These are phyloP conservation scores for Tautogolabrus adspersus DNA, from an alignment of 2,113 vertebrate genomes.

Conservation along the genomic window DNA sequence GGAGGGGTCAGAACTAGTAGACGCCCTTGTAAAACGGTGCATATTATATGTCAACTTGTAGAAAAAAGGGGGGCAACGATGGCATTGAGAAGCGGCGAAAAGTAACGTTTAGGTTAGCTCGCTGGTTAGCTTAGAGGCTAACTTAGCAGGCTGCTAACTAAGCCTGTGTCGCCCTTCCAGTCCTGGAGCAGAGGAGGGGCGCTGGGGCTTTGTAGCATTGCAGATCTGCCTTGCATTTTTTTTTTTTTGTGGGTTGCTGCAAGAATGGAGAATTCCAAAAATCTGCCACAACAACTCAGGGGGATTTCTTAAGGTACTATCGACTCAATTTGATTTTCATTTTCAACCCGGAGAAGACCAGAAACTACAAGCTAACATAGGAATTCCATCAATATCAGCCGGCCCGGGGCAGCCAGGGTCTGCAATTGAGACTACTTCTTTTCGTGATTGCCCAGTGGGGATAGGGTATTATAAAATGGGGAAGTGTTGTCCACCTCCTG, in stretches of 20 bases:
- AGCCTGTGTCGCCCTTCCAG: constrained; percentile 77
- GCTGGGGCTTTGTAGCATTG: constrained; percentile 84
- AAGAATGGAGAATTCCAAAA: constrained; percentile 77
- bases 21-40: constrained; percentile 1
- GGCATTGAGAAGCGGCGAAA: constrained; percentile 52
- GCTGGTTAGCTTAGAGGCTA: constrained; percentile 62
- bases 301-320: constrained; percentile 53
- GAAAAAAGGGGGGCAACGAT: constrained; percentile 36
- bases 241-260: constrained; percentile 51
- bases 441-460: constrained; percentile 58
- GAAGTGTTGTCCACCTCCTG: constrained; percentile 48
- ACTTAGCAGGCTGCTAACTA: constrained; percentile 76
- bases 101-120: constrained; percentile 69
- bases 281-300: constrained; percentile 56
- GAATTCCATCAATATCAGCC: constrained; percentile 62
- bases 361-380: constrained; percentile 47
- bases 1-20: not conserved
- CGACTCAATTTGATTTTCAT: constrained; percentile 23
- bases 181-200: constrained; percentile 85
- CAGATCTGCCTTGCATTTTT: constrained; percentile 76
- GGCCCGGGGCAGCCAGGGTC: constrained; percentile 71
- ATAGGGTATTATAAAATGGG: constrained; percentile 58
- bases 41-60: constrained; percentile 18
- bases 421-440: constrained; percentile 55
- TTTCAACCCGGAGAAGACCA: constrained; percentile 4